Evolutionary conservation across 2,113 vertebrate species (phyloP), one percentile per base, ranked within the genome.

Genomic region (Phyllostomus discolor): DNA sequence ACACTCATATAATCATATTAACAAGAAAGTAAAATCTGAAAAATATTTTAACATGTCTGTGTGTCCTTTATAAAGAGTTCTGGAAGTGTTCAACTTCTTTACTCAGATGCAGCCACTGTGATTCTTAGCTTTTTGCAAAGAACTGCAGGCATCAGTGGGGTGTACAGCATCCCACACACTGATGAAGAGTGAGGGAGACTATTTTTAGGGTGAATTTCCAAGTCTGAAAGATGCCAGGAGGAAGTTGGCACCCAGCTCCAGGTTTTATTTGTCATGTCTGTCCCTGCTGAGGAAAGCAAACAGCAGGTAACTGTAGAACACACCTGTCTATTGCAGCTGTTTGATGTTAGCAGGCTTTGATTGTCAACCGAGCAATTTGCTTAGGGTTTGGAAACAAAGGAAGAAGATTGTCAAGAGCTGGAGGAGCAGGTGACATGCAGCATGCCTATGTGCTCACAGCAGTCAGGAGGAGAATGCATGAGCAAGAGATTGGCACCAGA

Each of bases 311-410:
- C 96, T 91, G 59, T 75, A 86, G 75, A 84, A 89, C 93, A 94
- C 93, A 97, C 97, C 97, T 97, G 97, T 88, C 97, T 97, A 6
- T 57, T 87, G 95, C 90, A 97, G 95, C 96, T 97, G 95, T 95
- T 96, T 96, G 97, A 97, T 97, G 94, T 90, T 85, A 84, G 75
- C 59, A 79, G 90, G 79, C 92, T 97, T 96, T 98, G 95, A 97
- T 95, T 97, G 96, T 97, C 95, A 97, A 94, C 94, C 10, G 7
- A 97, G 95, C 96, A 96, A 96, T 97, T 98, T 97, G 97, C 95
- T 94, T 96, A 97, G 88, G 95, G 97, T 97, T 93, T 96, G 92
- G 95, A 96, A 97, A 97, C 97, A 97, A 97, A 97, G 93, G 84
- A 96, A 97, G 84, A 86, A 89, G 79, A 85, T 43, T 97, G 97